Base-by-base conservation (phyloP, 1,140 invertebrate genomes). In the Oncopodura yosiiana region DNA sequence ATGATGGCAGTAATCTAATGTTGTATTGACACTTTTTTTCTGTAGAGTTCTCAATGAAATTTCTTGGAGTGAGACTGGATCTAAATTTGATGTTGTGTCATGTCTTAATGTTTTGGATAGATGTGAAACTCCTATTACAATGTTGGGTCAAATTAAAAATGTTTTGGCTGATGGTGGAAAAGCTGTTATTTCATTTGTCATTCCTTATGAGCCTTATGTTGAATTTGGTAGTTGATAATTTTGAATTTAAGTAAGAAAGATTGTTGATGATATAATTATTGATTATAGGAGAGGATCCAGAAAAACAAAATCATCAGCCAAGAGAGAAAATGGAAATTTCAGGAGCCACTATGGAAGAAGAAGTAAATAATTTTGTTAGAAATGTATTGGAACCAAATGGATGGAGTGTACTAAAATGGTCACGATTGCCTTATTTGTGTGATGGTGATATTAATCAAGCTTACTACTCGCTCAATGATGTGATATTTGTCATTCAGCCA, bases 361-460 rank as follows among this genome's bases (percentile, higher is more conserved):
- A 94, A 69, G 79, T 86, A 3, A 68, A 73, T 5, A 80, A 81
- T 45, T 73, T 91, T 51, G 74, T 86, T 21, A 67, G 67, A 6
- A 66, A 85, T 63, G 83, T 91, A 48, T 78, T 86, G 48, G 70
- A 71, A 34, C 83, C 84, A 1, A 68, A 76, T 45, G 85, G 85
- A 1, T 84, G 89, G 66, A 72, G 79, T 54, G 73, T 94, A 6
- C 69, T 80, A 1, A 72, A 74, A 3, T 94, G 91, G 86, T 79
- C 85, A 9, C 77, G 84, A 66, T 73, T 94, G 18, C 91, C 92
- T 2, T 96, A 96, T 71, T 72, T 96, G 9, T 95, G 90, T 72
- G 90, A 96, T 72, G 92, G 93, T 0, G 90, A 95, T 70, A 72
- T 94, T n/a, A 76, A 82, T 19, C 86, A 92, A 67, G 82, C 87